These are phyloP conservation scores for Peromyscus attwateri DNA, from an alignment of 2,797 vertebrate species.

Conservation along the genomic window DNA sequence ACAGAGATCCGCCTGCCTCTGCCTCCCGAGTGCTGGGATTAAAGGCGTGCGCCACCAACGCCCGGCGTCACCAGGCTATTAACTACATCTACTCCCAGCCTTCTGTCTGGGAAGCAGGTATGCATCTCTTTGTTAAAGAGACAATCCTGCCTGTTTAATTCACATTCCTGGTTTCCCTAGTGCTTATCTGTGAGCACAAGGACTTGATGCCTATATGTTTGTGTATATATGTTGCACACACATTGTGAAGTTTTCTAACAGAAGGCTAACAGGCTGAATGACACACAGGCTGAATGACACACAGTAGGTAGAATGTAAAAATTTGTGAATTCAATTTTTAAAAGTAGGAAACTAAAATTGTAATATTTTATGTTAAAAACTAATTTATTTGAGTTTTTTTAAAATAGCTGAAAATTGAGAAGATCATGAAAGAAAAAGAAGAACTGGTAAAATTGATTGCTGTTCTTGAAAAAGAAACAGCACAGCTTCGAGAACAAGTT, in stretches of 20 bases:
- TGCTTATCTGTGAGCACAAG: background rate
- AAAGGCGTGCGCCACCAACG: too few relatives aligned
- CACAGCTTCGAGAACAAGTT: constrained; percentile 92
- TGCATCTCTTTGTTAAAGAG: background rate
- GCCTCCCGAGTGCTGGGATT: too few relatives aligned
- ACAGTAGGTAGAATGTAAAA: constrained; percentile 6
- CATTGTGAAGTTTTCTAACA: constrained; percentile 43
- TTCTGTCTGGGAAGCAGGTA: background rate
- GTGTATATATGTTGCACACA: background rate
- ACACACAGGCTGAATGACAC: background rate
- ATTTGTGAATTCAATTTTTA: constrained; percentile 39
- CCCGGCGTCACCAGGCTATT: background rate
- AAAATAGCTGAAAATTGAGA: constrained; percentile 96
- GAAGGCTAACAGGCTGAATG: constrained; percentile 9
- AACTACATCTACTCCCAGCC: background rate
- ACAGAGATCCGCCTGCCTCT: too few relatives aligned
- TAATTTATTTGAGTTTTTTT: background rate
- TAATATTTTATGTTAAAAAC: background rate
- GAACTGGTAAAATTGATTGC: constrained; percentile 93
- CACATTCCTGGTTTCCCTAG: background rate
- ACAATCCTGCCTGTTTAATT: background rate
- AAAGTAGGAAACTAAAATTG: constrained; percentile 54
- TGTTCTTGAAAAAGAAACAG: constrained; percentile 93
- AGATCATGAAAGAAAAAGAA: constrained; percentile 96
- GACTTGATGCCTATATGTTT: background rate